Evolutionary conservation across 2,888 invertebrate species (phyloP).

Genomic region (Tineola bisselliella): DNA sequence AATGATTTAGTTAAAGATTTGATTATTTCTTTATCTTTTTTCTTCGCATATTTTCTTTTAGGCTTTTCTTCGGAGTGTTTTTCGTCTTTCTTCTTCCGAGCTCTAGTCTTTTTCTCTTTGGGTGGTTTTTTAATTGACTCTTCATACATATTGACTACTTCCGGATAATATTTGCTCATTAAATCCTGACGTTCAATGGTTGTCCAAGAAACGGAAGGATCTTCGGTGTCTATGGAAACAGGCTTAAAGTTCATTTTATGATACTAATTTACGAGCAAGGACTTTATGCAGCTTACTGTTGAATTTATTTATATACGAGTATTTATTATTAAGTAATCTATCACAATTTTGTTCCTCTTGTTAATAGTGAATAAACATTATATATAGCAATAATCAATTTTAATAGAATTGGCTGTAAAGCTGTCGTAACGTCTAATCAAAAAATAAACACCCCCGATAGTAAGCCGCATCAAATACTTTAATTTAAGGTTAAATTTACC

Average conservation of each 20-base stretch:
- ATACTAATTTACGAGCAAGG: too few relatives aligned
- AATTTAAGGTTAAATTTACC: too few relatives aligned
- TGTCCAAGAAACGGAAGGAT: slow-evolving; percentile 64
- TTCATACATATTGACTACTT: slow-evolving; percentile 69
- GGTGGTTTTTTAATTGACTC: slow-evolving; percentile 63
- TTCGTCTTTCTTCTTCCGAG: slow-evolving; percentile 33
- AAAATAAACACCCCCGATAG: too few relatives aligned
- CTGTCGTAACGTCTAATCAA: too few relatives aligned
- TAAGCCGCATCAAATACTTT: too few relatives aligned
- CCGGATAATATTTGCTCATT: slow-evolving; percentile 71
- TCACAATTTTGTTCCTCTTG: too few relatives aligned
- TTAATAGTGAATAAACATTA: too few relatives aligned
- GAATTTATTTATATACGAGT: too few relatives aligned
- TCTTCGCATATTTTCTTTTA: slow-evolving; percentile 49
- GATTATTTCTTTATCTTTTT: slow-evolving; percentile 22
- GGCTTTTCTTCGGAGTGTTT: slow-evolving; percentile 28
- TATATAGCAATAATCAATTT: too few relatives aligned
- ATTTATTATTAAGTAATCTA: too few relatives aligned
- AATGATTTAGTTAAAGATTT: slow-evolving; percentile 29
- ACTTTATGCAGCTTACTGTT: too few relatives aligned
- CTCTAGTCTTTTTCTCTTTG: slow-evolving; percentile 46
- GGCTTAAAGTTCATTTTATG: not conserved
- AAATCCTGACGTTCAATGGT: slow-evolving; percentile 76
- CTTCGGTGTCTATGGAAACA: slow-evolving; percentile 41
- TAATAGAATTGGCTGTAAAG: too few relatives aligned